Evolutionary conservation across 2,888 invertebrate genomes (phyloP).

Genomic region (Melanchra persicariae): DNA sequence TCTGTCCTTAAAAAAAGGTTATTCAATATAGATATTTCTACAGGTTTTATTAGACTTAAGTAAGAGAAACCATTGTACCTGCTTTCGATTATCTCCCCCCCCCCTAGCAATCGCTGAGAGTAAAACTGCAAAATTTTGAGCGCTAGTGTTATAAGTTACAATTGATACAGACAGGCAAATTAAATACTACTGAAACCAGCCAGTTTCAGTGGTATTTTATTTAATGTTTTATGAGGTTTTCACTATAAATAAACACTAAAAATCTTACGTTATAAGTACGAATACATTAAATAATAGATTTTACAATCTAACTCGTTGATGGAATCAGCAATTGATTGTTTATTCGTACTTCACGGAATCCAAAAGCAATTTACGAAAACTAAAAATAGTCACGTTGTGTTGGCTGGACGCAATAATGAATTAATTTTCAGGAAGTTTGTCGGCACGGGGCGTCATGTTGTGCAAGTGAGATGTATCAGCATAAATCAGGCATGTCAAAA

Average conservation of each 20-base stretch:
- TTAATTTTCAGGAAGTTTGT: conserved; percentile 69
- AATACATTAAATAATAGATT: conserved; percentile 25
- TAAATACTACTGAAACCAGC: too few relatives aligned
- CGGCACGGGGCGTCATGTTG: conserved; percentile 63
- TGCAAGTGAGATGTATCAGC: conserved; percentile 71
- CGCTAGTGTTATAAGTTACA: too few relatives aligned
- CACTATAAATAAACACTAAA: conserved; percentile 2
- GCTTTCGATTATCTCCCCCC: too few relatives aligned
- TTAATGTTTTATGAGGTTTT: conserved; percentile 15
- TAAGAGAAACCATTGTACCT: neutral
- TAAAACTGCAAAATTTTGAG: neutral
- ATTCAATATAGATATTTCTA: conserved; percentile 16
- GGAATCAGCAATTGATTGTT: conserved; percentile 36
- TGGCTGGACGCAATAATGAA: conserved; percentile 66
- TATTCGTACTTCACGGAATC: conserved; percentile 37
- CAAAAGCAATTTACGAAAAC: conserved; percentile 45
- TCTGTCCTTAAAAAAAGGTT: too few relatives aligned
- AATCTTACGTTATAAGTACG: neutral
- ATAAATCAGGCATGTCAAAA: conserved; percentile 77
- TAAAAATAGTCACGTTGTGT: conserved; percentile 56
- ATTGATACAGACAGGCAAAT: too few relatives aligned
- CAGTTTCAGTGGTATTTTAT: conserved; percentile 6
- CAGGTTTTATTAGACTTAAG: neutral
- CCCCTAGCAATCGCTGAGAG: neutral
- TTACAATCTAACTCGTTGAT: conserved; percentile 31